Base-by-base conservation (phyloP, 2,797 vertebrate genomes). In the Sebastes baramenuke region DNA sequence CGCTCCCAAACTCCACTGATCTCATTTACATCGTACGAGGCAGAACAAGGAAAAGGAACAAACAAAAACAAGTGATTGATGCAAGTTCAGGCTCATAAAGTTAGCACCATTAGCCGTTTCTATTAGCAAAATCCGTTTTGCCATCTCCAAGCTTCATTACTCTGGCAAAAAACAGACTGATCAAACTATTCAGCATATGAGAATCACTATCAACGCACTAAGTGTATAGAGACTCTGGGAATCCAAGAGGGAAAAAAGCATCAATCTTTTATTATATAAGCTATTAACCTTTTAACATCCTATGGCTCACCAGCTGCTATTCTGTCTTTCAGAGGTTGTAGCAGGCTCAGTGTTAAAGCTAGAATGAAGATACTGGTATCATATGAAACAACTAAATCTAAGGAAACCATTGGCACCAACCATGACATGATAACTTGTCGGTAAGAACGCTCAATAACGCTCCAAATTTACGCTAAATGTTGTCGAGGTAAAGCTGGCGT, bases 121-220 rank as follows among this genome's bases (percentile, higher is more conserved):
- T 27, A 83, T 55, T 60, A 49, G 25, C 20, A 29, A 59, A 24
- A 8, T 24, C n/a, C 0, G n/a, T 72, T 76, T 42, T 46, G 8
- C 38, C 13, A 22, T 67, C n/a, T n/a, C 9, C 10, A 46, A 59
- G 62, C 67, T 64, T 81, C 67, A 80, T 80, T 77, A 73, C 42
- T 49, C 8, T 18, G 20, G 20, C 4, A 38, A 30, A 64, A 65
- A 55, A 76, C 25, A 54, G 4, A 58, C 18, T 16, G 32, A 56
- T 75, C 10, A 38, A 62, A 38, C 29, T 27, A 52, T 36, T 42
- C 27, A 30, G 6, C 3, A 13, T 8, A 13, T 13, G 18, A 29
- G 18, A 42, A 29, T 12, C 13, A 25, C 46, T 4, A 52, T 34
- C 2, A 30, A 11, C 20, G 32, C 22, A 55, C 24, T 18, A 36